Percentiles rank a stretch among this genome's conserved stretches.
phyloP scores from a whole-genome alignment of 2,113 vertebrate species.

The Bubo blakistoni region DNA sequence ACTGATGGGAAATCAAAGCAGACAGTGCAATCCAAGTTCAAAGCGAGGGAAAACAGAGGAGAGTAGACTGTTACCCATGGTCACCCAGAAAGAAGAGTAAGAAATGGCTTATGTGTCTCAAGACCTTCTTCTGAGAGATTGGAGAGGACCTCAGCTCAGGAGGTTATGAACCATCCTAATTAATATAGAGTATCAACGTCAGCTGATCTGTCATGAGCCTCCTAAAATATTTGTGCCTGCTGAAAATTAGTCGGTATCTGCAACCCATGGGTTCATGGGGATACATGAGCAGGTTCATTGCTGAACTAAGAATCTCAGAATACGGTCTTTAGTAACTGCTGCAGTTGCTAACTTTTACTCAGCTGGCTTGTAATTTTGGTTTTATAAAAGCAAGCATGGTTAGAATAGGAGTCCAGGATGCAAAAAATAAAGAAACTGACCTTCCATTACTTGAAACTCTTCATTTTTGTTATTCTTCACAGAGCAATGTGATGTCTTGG shows the following conservation, averaged over 20 bases:
- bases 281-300: background rate
- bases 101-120: background rate
- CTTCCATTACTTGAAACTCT: background rate
- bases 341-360: conserved; percentile 25
- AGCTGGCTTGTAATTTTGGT: conserved; percentile 12
- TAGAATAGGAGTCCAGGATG: background rate
- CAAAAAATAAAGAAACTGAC: background rate
- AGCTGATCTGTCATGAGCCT: background rate
- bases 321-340: background rate
- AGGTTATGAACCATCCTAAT: background rate
- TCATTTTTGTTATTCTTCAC: background rate
- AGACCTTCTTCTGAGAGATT: background rate
- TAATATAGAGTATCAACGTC: background rate
- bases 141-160: background rate
- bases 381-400: conserved; percentile 6
- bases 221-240: background rate
- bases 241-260: background rate
- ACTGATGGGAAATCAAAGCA: background rate
- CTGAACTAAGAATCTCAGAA: background rate
- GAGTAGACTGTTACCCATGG: background rate
- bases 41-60: background rate
- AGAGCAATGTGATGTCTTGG: background rate
- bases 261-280: background rate
- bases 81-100: background rate
- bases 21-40: background rate